These are phyloP conservation scores for Microplitis manilae DNA, from an alignment of 2,888 invertebrate species.

Conservation along the genomic window DNA sequence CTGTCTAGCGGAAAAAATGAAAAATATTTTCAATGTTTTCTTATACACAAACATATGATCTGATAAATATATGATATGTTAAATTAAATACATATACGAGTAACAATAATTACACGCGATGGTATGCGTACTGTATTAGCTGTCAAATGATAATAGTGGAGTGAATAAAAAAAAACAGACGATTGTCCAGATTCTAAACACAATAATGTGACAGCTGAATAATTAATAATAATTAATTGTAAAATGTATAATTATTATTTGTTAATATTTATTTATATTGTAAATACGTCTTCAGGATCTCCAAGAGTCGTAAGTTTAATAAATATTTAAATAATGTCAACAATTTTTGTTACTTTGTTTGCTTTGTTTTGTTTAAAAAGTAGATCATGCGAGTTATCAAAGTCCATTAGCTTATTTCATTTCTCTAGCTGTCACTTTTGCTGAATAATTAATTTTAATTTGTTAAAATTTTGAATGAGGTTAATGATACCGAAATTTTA, in stretches of 20 bases:
- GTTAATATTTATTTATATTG: not conserved
- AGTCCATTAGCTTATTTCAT: not conserved
- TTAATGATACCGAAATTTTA: not conserved
- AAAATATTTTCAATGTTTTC: not conserved
- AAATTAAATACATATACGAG: not conserved
- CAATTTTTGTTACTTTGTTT: not conserved
- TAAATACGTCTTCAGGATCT: not conserved
- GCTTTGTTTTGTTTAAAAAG: not conserved
- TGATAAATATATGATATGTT: not conserved
- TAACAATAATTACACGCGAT: not conserved
- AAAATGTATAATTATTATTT: not conserved
- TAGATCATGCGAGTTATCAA: not conserved
- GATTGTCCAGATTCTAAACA: not conserved
- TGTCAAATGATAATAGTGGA: not conserved
- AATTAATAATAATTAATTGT: not conserved
- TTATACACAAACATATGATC: not conserved
- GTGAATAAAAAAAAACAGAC: not conserved
- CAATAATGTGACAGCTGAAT: not conserved
- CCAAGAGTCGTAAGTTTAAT: not conserved
- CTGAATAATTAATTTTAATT: not conserved
- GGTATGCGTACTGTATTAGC: not conserved
- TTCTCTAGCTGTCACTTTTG: not conserved
- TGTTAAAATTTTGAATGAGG: not conserved
- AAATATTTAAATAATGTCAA: not conserved
- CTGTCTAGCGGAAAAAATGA: not conserved